phyloP scores from a whole-genome alignment of 2,113 vertebrate genomes.

The Varanus salvator region DNA sequence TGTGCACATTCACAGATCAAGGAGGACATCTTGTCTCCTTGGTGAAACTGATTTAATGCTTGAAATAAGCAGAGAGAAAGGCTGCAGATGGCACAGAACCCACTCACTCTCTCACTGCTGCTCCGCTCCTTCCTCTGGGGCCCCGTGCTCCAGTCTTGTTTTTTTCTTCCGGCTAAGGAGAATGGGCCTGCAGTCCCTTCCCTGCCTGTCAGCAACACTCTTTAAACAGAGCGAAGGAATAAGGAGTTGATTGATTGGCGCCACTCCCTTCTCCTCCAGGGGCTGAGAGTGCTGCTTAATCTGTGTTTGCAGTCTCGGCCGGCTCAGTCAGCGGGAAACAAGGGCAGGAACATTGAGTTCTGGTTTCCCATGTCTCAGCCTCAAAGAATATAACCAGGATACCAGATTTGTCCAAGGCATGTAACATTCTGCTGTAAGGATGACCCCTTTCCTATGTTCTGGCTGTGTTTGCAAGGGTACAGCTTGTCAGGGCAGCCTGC shows the following conservation, averaged over 20 bases:
- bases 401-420: neutral
- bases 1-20: neutral
- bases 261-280: conserved; percentile 33
- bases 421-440: neutral
- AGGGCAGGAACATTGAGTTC: conserved; percentile 5
- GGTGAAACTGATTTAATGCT: neutral
- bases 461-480: neutral
- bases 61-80: conserved; percentile 16
- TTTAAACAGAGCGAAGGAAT: conserved; percentile 25
- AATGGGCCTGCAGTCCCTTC: conserved; percentile 6
- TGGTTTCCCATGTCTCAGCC: neutral
- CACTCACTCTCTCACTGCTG: neutral
- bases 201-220: conserved; percentile 16
- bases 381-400: neutral
- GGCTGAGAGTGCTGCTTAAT: conserved; percentile 19
- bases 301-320: conserved; percentile 21
- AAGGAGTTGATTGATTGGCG: conserved; percentile 29
- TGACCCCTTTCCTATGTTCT: neutral
- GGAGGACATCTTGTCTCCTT: neutral
- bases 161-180: neutral
- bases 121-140: neutral
- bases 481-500: neutral
- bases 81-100: neutral
- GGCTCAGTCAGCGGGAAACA: conserved; percentile 13
- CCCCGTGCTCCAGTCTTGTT: neutral